phyloP scores from a whole-genome alignment of 2,888 invertebrate genomes.

The Carterocephalus palaemon region DNA sequence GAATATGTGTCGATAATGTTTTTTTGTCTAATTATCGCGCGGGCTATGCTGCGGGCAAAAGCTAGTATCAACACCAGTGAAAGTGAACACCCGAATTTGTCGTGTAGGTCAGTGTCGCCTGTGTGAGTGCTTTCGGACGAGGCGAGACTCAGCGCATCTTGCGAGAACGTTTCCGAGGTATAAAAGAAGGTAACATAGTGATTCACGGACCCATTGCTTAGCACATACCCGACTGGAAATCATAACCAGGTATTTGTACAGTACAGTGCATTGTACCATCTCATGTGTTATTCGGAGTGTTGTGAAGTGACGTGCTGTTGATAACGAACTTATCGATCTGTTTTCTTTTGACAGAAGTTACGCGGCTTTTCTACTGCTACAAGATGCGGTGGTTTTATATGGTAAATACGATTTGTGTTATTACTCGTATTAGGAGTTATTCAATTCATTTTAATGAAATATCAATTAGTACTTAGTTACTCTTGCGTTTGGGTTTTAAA shows the following conservation, averaged over 20 bases:
- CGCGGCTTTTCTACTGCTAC: constrained; percentile 41
- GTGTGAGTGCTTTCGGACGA: constrained; percentile 58
- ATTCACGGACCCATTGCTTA: constrained; percentile 69
- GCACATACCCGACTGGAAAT: constrained; percentile 47
- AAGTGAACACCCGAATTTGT: constrained; percentile 54
- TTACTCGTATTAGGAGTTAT: neutral
- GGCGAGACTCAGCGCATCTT: constrained; percentile 62
- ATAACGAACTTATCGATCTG: constrained; percentile 39
- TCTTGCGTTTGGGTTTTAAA: neutral
- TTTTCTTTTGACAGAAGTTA: constrained; percentile 72
- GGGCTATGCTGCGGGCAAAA: too few species aligned
- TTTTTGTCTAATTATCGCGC: too few species aligned
- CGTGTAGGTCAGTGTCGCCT: constrained; percentile 40
- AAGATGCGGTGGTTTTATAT: constrained; percentile 66
- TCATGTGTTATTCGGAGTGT: constrained; percentile 28
- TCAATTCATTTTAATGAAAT: too few species aligned
- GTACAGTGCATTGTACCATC: constrained; percentile 27
- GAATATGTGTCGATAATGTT: too few species aligned
- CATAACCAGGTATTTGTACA: constrained; percentile 38
- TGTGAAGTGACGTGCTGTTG: constrained; percentile 38
- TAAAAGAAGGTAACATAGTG: constrained; percentile 70
- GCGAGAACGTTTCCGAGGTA: constrained; percentile 73
- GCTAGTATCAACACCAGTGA: constrained; percentile 41
- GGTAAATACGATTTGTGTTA: constrained; percentile 48
- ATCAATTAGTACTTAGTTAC: too few species aligned